A percentile compares a stretch with the other conserved stretches of the same genome.
phyloP scores from a whole-genome alignment of 1,140 invertebrate species.

The Procambarus clarkii region DNA sequence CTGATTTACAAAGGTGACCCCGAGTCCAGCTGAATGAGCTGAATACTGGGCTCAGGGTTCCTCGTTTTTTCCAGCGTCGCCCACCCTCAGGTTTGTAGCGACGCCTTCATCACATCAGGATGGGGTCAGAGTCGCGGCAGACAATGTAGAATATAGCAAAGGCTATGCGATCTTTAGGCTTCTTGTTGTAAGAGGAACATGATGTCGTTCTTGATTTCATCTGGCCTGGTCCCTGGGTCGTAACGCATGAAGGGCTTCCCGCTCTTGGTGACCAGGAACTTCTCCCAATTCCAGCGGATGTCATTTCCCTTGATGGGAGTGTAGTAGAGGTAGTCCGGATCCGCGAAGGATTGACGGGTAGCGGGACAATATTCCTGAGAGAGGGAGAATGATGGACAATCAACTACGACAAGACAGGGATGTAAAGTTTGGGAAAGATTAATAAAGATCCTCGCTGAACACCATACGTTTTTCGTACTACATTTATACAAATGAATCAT shows the following conservation, averaged over 20 bases:
- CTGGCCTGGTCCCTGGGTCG: slow-evolving; percentile 74
- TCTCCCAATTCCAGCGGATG: slow-evolving; percentile 81
- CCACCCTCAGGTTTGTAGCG: slow-evolving; percentile 28
- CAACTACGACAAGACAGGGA: no score
- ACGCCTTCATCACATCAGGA: slow-evolving; percentile 26
- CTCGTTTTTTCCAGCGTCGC: slow-evolving; percentile 11
- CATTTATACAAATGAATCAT: no score
- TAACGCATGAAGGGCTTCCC: slow-evolving; percentile 76
- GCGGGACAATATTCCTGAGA: slow-evolving; percentile 74
- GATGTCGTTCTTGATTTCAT: slow-evolving; percentile 73
- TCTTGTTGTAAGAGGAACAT: slow-evolving; percentile 63
- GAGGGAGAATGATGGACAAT: background rate
- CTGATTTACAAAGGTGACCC: background rate
- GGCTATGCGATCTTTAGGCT: background rate
- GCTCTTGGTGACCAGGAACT: slow-evolving; percentile 78
- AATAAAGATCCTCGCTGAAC: background rate
- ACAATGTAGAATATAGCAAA: background rate
- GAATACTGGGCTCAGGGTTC: background rate
- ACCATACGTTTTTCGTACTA: background rate
- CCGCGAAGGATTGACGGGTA: slow-evolving; percentile 73
- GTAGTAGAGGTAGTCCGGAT: slow-evolving; percentile 76
- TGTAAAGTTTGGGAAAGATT: no score
- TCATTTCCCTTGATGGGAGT: slow-evolving; percentile 77
- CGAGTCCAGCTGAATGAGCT: slow-evolving; percentile 8
- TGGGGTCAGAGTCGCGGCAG: background rate